phyloP scores from a whole-genome alignment of 2,888 invertebrate species.

The Mimas tiliae region DNA sequence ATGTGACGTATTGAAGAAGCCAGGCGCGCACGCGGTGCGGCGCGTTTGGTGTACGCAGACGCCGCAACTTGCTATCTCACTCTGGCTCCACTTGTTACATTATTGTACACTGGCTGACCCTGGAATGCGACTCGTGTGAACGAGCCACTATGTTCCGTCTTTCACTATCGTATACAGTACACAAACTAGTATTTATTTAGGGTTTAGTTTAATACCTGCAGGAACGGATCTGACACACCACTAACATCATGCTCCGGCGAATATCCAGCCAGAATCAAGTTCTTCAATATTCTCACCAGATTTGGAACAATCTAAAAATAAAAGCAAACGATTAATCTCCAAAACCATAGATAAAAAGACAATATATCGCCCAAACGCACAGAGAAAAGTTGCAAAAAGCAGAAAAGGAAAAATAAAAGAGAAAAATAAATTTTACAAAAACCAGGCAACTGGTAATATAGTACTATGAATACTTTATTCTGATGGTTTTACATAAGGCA shows the following conservation, averaged over 20 bases:
- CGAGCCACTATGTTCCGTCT: no score
- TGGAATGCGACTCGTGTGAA: no score
- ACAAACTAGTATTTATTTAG: no score
- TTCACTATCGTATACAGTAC: no score
- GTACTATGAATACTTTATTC: slow-evolving; percentile 13
- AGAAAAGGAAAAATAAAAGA: slow-evolving; percentile 34
- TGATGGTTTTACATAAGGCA: slow-evolving; percentile 25
- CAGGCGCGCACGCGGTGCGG: no score
- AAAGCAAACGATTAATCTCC: slow-evolving; percentile 41
- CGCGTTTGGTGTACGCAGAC: no score
- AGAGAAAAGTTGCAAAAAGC: slow-evolving; percentile 56
- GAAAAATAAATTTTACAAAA: slow-evolving; percentile 26
- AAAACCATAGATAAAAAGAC: slow-evolving; percentile 33
- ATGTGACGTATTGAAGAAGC: no score
- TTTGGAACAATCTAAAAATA: slow-evolving; percentile 97
- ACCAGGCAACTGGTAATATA: slow-evolving; percentile 28
- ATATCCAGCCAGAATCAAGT: slow-evolving; percentile 98
- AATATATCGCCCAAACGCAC: slow-evolving; percentile 51
- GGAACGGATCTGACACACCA: slow-evolving; percentile 99
- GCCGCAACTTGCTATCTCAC: no score
- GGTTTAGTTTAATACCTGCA: slow-evolving; percentile 88
- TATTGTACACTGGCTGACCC: no score
- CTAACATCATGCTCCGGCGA: slow-evolving; percentile 99
- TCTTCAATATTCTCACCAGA: slow-evolving; percentile 98
- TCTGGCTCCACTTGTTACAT: no score